Evolutionary conservation across 2,888 invertebrate species (phyloP), one percentile per base, ranked within the genome.

Genomic region (Terebella lapidaria): DNA sequence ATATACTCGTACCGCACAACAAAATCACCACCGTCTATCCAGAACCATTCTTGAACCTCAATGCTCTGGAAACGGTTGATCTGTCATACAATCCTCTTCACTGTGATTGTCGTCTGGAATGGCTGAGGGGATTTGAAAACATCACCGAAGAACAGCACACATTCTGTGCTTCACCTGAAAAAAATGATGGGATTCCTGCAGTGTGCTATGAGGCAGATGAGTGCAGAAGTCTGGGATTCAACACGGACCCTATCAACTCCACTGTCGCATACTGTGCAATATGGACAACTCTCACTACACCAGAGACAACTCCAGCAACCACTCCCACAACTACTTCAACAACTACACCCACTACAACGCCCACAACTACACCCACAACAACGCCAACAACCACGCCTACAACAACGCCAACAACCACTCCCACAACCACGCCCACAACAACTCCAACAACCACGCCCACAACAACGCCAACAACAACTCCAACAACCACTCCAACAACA

Each of bases 41-140:
- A 1, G 22, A 29, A 18, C 29, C 52, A 18, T 49, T 57, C 30
- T 5, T 22, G 18, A 29, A n/a, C 1, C 27, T 57, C 22, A 2
- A 5, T 10, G 29, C 51, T 10, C 52, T 51, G 18, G 22, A 27
- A 22, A 52, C 20, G 22, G 29, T 57, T 20, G 57, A 52, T 15
- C 24, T 57, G 29, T 18, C 28, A 4, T 18, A 46, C 2, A 59
- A 59, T 53, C 59, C 55, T 22, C 46, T 59, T 22, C 3, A 29
- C 10, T 59, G 59, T 29, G 56, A 56, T 30, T 59, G 59, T 49
- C 10, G 25, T 27, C 26, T 55, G 45, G 47, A 56, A 25, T 59
- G 55, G 55, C 29, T 59, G 24, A 24, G 59, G 24, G 56, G 55
- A 18, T 46, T 59, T 35, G n/a, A 27, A 5, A 26, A n/a, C 24